These are phyloP conservation scores for Microcebus jonahi DNA, from an alignment of 2,113 vertebrate species.

Conservation along the genomic window DNA sequence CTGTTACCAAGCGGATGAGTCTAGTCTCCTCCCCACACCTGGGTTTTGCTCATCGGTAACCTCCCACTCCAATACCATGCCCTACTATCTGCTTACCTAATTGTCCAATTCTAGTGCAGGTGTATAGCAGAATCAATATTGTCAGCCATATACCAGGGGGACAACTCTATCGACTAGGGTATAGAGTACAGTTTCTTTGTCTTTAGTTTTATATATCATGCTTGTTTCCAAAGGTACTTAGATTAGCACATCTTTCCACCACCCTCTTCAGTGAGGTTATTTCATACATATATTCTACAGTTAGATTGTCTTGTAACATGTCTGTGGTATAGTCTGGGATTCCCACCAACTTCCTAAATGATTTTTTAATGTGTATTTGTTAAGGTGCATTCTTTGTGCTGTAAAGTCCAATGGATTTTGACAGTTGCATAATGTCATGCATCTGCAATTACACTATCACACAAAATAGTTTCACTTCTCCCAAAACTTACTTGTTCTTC, in stretches of 20 bases:
- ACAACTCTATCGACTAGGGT: not conserved
- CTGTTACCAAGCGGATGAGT: not conserved
- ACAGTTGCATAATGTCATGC: not conserved
- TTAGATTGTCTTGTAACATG: not conserved
- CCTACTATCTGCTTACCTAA: not conserved
- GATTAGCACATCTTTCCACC: not conserved
- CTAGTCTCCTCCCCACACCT: not conserved
- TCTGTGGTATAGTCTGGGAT: not conserved
- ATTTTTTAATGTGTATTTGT: not conserved
- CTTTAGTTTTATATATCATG: not conserved
- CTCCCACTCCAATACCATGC: not conserved
- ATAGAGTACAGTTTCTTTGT: not conserved
- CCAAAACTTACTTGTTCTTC: not conserved
- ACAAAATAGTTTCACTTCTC: not conserved
- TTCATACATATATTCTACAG: not conserved
- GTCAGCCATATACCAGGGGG: not conserved
- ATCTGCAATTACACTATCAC: no score
- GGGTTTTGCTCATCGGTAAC: not conserved
- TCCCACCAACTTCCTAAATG: not conserved
- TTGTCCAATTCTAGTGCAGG: not conserved
- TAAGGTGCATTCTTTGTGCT: not conserved
- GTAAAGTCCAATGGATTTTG: not conserved
- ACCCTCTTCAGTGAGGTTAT: not conserved
- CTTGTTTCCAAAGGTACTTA: not conserved
- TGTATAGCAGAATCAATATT: not conserved